phyloP scores from a whole-genome alignment of 2,113 vertebrate species.

The Herpailurus yagouaroundi region DNA sequence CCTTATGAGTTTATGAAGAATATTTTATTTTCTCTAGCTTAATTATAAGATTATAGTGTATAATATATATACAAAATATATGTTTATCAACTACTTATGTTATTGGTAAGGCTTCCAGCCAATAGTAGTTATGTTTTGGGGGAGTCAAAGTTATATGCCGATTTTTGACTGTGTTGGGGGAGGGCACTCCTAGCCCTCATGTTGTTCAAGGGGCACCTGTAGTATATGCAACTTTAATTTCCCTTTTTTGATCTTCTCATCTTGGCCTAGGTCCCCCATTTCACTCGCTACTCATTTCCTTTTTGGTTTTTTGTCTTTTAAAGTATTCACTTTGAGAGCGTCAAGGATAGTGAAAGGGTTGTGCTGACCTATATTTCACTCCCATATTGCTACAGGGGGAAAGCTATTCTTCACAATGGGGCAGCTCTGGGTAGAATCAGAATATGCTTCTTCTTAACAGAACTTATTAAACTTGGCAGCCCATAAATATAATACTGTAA shows the following conservation, averaged over 20 bases:
- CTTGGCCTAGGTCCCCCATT: not conserved
- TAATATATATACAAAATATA: not conserved
- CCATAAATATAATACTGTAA: not conserved
- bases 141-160: not conserved
- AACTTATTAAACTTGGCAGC: not conserved
- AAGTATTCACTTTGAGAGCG: not conserved
- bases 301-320: not conserved
- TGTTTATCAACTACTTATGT: not conserved
- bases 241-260: not conserved
- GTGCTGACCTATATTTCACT: not conserved
- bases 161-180: not conserved
- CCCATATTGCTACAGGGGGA: not conserved
- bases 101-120: not conserved
- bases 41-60: not conserved
- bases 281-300: not conserved
- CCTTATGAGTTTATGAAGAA: not conserved
- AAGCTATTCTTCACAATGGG: not conserved
- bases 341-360: not conserved
- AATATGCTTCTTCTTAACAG: conserved; percentile 6
- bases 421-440: not conserved
- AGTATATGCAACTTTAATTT: not conserved
- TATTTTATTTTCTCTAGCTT: not conserved
- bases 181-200: not conserved
- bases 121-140: not conserved
- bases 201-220: not conserved